Evolutionary conservation across 2,113 vertebrate genomes (phyloP).

Genomic region (Sander vitreus): DNA sequence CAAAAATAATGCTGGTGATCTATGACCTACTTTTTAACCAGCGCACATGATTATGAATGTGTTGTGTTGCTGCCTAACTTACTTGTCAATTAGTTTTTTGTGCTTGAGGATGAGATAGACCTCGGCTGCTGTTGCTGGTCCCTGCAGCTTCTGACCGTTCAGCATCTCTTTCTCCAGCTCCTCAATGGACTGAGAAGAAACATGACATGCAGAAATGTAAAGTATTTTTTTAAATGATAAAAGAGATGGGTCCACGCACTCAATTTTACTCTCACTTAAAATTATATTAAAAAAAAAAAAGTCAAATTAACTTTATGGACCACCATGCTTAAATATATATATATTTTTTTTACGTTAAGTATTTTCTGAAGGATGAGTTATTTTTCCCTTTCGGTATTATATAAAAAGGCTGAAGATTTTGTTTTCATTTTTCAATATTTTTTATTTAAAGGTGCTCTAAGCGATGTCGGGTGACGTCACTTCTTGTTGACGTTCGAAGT

Average conservation of each 20-base stretch:
- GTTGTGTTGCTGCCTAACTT: conserved; percentile 66
- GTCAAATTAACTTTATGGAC: neutral
- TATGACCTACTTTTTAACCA: neutral
- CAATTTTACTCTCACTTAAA: neutral
- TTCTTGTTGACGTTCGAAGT: too few species aligned
- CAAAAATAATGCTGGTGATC: neutral
- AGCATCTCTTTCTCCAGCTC: conserved; percentile 97
- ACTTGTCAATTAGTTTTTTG: conserved; percentile 92
- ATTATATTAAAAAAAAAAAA: neutral
- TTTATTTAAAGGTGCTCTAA: too few species aligned
- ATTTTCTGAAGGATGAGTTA: neutral
- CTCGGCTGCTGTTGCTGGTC: conserved; percentile 93
- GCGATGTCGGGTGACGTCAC: too few species aligned
- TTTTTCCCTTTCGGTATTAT: neutral
- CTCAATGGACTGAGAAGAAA: conserved; percentile 90
- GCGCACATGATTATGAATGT: too few species aligned
- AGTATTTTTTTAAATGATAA: neutral
- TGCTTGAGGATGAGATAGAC: conserved; percentile 91
- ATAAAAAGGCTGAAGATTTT: neutral
- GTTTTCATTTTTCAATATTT: too few species aligned
- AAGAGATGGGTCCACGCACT: neutral
- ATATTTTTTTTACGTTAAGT: too few species aligned
- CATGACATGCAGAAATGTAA: neutral
- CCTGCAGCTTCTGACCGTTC: conserved; percentile 98
- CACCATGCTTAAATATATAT: neutral